These are phyloP conservation scores for Thermophis baileyi DNA, from an alignment of 2,113 vertebrate species.

Conservation along the genomic window DNA sequence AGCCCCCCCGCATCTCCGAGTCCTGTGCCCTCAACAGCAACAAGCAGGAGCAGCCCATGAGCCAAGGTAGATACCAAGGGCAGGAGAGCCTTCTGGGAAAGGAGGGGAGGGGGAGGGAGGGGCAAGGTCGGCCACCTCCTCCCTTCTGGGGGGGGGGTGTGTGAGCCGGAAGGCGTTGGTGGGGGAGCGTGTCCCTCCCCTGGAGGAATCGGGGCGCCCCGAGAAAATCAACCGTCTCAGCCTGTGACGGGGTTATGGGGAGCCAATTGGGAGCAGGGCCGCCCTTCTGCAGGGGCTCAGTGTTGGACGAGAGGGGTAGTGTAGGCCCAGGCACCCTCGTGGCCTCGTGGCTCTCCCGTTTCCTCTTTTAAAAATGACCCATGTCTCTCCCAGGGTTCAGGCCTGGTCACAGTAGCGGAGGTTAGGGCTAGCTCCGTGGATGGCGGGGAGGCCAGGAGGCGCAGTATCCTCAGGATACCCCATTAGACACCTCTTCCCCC, in stretches of 20 bases:
- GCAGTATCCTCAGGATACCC: not conserved
- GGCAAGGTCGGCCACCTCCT: accelerated
- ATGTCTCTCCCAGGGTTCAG: not conserved
- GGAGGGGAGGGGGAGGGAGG: too few species aligned
- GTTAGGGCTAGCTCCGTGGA: not conserved
- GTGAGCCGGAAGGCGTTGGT: too few species aligned
- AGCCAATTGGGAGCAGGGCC: too few species aligned
- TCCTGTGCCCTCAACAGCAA: slow-evolving; percentile 76
- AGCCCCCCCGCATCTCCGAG: slow-evolving; percentile 70
- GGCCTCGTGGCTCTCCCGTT: not conserved
- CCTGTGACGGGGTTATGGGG: too few species aligned
- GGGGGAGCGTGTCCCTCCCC: too few species aligned
- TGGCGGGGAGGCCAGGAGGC: not conserved
- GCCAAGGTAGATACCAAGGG: slow-evolving; percentile 65
- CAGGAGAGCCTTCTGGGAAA: not conserved
- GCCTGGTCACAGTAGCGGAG: not conserved
- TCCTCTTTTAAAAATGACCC: not conserved
- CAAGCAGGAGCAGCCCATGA: slow-evolving; percentile 76
- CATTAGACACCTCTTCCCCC: not conserved
- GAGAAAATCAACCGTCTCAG: accelerated
- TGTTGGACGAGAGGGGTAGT: too few species aligned
- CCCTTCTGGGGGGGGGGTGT: not conserved
- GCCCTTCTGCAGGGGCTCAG: not conserved
- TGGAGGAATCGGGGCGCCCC: not conserved
- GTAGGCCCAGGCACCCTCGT: not conserved